Conservation (phyloP, 1,140 invertebrate species). For the Planococcus citri region DNA sequence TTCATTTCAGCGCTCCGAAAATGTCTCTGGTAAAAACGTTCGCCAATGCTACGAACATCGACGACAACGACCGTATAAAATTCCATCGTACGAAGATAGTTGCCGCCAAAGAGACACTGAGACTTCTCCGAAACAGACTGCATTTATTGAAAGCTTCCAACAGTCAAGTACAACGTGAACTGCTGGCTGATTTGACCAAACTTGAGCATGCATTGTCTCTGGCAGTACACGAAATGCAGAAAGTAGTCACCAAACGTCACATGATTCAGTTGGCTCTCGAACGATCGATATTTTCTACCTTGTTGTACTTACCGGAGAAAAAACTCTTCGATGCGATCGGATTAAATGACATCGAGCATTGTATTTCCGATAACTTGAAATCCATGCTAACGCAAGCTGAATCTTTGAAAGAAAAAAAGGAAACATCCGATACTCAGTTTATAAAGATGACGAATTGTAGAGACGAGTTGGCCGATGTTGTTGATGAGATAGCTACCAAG, state of each 20-base stretch:
- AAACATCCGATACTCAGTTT: neutral
- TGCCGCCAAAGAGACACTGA: neutral
- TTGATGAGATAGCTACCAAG: neutral
- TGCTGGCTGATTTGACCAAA: neutral
- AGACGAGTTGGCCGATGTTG: neutral
- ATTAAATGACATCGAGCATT: neutral
- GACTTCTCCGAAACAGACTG: neutral
- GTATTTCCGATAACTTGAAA: neutral
- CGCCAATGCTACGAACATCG: neutral
- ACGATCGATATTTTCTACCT: neutral
- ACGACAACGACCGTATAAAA: neutral
- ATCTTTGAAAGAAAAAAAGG: neutral
- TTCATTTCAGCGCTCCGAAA: neutral
- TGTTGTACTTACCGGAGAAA: neutral
- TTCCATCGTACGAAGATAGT: neutral
- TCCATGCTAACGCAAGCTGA: neutral
- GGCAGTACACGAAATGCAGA: neutral
- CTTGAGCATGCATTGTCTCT: neutral
- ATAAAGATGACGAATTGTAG: neutral
- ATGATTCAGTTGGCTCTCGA: neutral
- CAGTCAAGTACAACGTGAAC: neutral
- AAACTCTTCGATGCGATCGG: neutral
- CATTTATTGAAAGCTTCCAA: neutral
- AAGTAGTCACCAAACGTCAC: neutral
- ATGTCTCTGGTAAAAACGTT: neutral